Evolutionary conservation across 1,140 invertebrate genomes (phyloP), one percentile per base, ranked within the genome.

Genomic region (Drosophila bifasciata): DNA sequence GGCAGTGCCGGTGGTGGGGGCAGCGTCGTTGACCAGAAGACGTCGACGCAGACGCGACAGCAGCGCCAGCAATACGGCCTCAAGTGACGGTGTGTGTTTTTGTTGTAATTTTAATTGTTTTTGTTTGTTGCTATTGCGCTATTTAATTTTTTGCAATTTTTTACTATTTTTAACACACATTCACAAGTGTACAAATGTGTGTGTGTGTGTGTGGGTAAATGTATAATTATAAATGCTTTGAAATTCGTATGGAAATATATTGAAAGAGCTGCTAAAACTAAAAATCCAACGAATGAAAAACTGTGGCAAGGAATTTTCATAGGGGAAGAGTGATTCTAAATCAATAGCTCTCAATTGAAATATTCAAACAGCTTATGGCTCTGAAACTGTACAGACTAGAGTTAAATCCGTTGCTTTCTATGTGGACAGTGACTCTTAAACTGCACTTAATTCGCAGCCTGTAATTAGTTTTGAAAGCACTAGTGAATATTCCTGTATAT

Each of bases 31-130:
- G 40, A 21, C 53, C 6, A 61, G 60, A 16, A 50, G 53, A 50
- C 70, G 52, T 39, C 61, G 60, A 39, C 71, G 71, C 52, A 52
- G 71, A 50, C 60, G 60, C 19, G 53, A 73, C 45, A 74, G 70
- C 60, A 86, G 68, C 46, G 81, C 68, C 58, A 85, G 81, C 57
- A 71, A 63, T 40, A 80, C 80, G 58, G 73, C 63, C 40, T 86
- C 83, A 70, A 85, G 80, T 55, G 80, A 85, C 40, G 80, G 80
- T 85, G 44, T 51, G 76, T 69, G n/a, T 13, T 32, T 2, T 60
- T 51, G 40, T 66, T 58, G 16, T 64, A 46, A 43, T 40, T 39
- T 15, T 56, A 41, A 17, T 60, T 45, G 16, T 67, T 69, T 55
- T 51, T 55, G 32, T 74, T 73, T 78, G 57, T 64, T 63, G 58